phyloP scores from a whole-genome alignment of 1,140 invertebrate species.

The Lineus longissimus region DNA sequence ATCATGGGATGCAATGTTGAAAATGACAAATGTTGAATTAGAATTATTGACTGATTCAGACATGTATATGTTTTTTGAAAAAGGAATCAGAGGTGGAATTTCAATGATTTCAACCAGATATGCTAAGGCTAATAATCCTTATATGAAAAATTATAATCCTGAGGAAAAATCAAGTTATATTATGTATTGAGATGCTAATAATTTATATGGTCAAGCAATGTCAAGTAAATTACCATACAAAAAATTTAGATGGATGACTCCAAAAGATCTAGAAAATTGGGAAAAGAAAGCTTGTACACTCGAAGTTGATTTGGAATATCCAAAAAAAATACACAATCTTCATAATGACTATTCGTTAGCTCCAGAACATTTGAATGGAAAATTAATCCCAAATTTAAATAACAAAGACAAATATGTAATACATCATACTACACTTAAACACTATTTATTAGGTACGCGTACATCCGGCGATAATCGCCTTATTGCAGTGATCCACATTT shows the following conservation, averaged over 20 bases:
- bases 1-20: constrained; percentile 27
- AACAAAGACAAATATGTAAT: constrained; percentile 23
- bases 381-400: constrained; percentile 23
- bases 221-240: constrained; percentile 10
- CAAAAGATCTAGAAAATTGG: background rate
- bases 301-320: constrained; percentile 22
- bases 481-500: no score
- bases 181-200: constrained; percentile 23
- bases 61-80: constrained; percentile 30
- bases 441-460: constrained; percentile 9
- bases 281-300: background rate
- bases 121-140: constrained; percentile 30
- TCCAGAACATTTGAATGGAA: constrained; percentile 10
- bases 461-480: no score
- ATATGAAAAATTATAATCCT: constrained; percentile 20
- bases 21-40: constrained; percentile 27
- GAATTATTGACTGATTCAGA: constrained; percentile 33
- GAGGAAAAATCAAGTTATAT: constrained; percentile 19
- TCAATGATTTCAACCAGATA: constrained; percentile 21
- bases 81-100: constrained; percentile 26
- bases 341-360: constrained; percentile 21
- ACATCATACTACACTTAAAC: constrained; percentile 20
- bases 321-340: constrained; percentile 17
- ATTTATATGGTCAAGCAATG: constrained; percentile 11
- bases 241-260: constrained; percentile 16